These are phyloP conservation scores for Dendrolimus punctatus DNA, from an alignment of 1,140 invertebrate genomes.

Conservation along the genomic window DNA sequence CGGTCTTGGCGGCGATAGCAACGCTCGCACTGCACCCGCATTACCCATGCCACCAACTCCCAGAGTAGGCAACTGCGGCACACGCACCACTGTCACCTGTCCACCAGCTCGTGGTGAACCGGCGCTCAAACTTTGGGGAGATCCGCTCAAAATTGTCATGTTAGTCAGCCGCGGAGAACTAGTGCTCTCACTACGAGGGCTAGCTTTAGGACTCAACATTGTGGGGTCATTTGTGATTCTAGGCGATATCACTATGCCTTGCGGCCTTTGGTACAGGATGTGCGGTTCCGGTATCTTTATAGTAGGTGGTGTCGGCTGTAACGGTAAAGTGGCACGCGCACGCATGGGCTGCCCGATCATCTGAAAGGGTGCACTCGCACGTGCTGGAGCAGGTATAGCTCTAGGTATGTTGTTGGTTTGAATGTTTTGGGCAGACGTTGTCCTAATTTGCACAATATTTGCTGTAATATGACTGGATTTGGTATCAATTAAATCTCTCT, in stretches of 20 bases:
- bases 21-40: conserved; percentile 47
- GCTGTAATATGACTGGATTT: conserved; percentile 61
- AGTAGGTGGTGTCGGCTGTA: conserved; percentile 70
- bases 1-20: conserved; percentile 64
- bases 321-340: conserved; percentile 29
- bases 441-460: conserved; percentile 63
- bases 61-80: conserved; percentile 68
- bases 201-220: conserved; percentile 58
- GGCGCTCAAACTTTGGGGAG: conserved; percentile 46
- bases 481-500: conserved; percentile 45
- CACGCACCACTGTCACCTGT: conserved; percentile 65
- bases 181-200: conserved; percentile 42
- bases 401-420: conserved; percentile 40
- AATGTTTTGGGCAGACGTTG: conserved; percentile 34
- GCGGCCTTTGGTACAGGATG: conserved; percentile 70
- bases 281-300: conserved; percentile 74
- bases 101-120: conserved; percentile 57
- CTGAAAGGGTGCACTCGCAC: conserved; percentile 56
- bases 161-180: conserved; percentile 56
- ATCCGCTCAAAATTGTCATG: conserved; percentile 55
- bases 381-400: conserved; percentile 45
- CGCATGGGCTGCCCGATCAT: conserved; percentile 66
- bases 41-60: conserved; percentile 62
- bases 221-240: conserved; percentile 51
- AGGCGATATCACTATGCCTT: conserved; percentile 69